phyloP scores from a whole-genome alignment of 2,113 vertebrate genomes.

The Willisornis vidua region DNA sequence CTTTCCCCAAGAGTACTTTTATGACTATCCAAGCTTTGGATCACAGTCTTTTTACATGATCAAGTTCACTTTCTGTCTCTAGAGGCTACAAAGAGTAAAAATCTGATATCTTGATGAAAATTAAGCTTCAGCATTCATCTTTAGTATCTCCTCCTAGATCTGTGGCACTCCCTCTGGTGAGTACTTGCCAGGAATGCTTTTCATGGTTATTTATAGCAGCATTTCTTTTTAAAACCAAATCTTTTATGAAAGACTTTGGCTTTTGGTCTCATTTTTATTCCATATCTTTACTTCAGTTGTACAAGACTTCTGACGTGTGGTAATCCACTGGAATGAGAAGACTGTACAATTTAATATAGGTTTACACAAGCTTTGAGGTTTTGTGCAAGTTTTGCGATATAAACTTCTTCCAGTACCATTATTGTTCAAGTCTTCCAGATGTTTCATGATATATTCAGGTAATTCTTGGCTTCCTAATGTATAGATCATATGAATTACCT shows the following conservation, averaged over 20 bases:
- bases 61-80: conserved; percentile 7
- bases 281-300: conserved; percentile 7
- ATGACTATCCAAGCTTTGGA: background rate
- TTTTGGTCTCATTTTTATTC: conserved; percentile 44
- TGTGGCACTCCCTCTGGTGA: conserved; percentile 36
- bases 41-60: background rate
- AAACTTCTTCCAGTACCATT: background rate
- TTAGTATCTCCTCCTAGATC: conserved; percentile 42
- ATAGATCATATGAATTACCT: background rate
- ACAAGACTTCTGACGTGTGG: conserved; percentile 6
- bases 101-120: conserved; percentile 39
- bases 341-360: background rate
- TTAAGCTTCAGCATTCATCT: conserved; percentile 38
- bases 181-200: conserved; percentile 49
- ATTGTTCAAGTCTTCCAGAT: background rate
- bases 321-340: conserved; percentile 11
- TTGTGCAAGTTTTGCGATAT: background rate
- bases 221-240: conserved; percentile 3
- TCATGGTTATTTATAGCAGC: conserved; percentile 42
- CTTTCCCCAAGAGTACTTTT: background rate
- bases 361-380: background rate
- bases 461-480: background rate
- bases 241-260: conserved; percentile 37
- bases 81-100: conserved; percentile 24
- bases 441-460: background rate